Base-by-base conservation (phyloP, 2,113 vertebrate genomes). In the Indri indri region DNA sequence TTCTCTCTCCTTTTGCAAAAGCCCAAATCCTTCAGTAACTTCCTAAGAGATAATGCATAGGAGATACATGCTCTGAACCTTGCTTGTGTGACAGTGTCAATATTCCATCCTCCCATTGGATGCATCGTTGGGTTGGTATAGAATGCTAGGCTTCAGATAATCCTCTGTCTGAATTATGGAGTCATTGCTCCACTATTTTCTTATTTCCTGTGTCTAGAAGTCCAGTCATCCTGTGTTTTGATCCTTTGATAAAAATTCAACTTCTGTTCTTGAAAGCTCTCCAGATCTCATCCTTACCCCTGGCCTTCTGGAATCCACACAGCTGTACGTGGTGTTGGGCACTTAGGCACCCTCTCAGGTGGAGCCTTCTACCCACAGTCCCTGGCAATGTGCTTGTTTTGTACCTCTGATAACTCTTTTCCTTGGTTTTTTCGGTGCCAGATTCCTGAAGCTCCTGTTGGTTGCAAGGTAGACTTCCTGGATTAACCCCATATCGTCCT, bases 301-400 rank as follows among this genome's bases (percentile, higher is more conserved):
- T 40, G 42, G 61, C 12, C 30, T 68, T 93, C 30, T 30, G 47
- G 30, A 65, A 25, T 18, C 5, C 40, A n/a, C 12, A 5, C 0
- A 25, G 27, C 59, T 52, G 30, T 59, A 8, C 54, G 0, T 9
- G 22, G 52, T 6, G 8, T 2, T 17, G 34, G 52, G 32, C 5
- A 5, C 34, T 12, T 68, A 10, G 18, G 22, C 32, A 2, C 1
- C 47, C 86, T 59, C 10, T 57, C 7, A 18, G 27, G 34, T 25
- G 23, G 52, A 70, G 23, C 47, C 40, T 50, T 84, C 61, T 20
- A 3, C 59, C 54, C 20, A 2, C 23, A 17, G 52, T 50, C 57
- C 32, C 42, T 22, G 37, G 27, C 5, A 34, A 54, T 34, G 30
- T 45, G 77, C 50, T 52, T 73, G 9, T 88, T 65, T 94, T 40